Conservation (phyloP, 2,113 vertebrate species). For the Hippopotamus amphibius region DNA sequence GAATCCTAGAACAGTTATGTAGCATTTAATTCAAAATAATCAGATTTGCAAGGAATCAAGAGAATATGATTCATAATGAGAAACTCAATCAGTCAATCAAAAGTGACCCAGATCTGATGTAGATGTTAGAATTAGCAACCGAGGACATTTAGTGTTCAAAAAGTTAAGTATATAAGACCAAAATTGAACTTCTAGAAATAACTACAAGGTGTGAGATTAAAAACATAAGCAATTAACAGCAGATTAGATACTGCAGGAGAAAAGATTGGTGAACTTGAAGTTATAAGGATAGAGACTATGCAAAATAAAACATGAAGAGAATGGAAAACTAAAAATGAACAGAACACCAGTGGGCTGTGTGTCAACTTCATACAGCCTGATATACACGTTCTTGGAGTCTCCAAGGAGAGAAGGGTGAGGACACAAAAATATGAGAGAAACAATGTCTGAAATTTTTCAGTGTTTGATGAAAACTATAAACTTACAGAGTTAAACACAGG, state of each 20-base stretch:
- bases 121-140: not conserved
- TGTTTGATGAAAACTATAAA: not conserved
- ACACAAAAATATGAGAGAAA: not conserved
- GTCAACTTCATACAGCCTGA: not conserved
- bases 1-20: not conserved
- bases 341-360: not conserved
- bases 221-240: not conserved
- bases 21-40: not conserved
- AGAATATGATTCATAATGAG: not conserved
- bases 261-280: constrained; percentile 2
- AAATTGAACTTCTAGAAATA: not conserved
- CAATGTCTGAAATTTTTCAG: not conserved
- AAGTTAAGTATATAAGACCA: not conserved
- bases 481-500: not conserved
- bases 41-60: not conserved
- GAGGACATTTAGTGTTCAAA: not conserved
- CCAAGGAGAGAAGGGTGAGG: not conserved
- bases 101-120: not conserved
- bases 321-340: not conserved
- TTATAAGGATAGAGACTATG: not conserved
- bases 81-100: not conserved
- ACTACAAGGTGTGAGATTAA: not conserved
- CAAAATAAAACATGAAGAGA: not conserved
- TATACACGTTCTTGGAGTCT: not conserved
- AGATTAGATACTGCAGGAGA: not conserved